These are phyloP conservation scores for Ophion obscuratus DNA, from an alignment of 2,888 invertebrate genomes.

Conservation along the genomic window DNA sequence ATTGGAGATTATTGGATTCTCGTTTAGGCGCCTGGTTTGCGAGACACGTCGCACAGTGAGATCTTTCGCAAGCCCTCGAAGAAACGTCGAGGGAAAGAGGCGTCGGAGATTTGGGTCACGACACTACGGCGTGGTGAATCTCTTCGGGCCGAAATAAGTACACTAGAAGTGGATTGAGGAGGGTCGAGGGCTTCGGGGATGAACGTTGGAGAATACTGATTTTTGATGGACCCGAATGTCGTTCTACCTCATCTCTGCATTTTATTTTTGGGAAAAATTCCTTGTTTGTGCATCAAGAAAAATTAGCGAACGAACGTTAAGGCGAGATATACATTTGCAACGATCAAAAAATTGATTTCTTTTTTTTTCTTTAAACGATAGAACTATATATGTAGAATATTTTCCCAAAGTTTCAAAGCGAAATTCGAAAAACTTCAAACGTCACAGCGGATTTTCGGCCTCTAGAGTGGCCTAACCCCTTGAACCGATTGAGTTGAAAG, in stretches of 20 bases:
- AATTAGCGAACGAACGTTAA: neutral
- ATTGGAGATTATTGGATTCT: slow-evolving; percentile 82
- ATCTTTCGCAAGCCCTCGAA: slow-evolving; percentile 34
- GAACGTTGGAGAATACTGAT: too few relatives aligned
- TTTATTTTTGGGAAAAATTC: neutral
- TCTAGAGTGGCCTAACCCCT: too few relatives aligned
- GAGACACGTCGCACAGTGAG: slow-evolving; percentile 48
- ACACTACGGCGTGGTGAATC: neutral
- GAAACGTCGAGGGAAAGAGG: slow-evolving; percentile 48
- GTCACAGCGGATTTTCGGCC: too few relatives aligned
- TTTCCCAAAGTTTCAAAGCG: too few relatives aligned
- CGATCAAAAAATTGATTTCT: too few relatives aligned
- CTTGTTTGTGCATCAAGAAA: neutral
- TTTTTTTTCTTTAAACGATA: too few relatives aligned
- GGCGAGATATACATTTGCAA: too few relatives aligned
- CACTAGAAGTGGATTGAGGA: too few relatives aligned
- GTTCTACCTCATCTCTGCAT: neutral
- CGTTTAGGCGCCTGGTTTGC: slow-evolving; percentile 73
- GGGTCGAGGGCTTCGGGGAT: too few relatives aligned
- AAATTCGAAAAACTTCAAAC: too few relatives aligned
- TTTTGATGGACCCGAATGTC: too few relatives aligned
- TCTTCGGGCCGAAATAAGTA: neutral
- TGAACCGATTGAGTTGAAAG: neutral
- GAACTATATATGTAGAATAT: too few relatives aligned
- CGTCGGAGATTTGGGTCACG: slow-evolving; percentile 23